Percentiles rank a stretch among this genome's conserved stretches.
Conservation (phyloP, 2,797 vertebrate species). For the Emys orbicularis region DNA sequence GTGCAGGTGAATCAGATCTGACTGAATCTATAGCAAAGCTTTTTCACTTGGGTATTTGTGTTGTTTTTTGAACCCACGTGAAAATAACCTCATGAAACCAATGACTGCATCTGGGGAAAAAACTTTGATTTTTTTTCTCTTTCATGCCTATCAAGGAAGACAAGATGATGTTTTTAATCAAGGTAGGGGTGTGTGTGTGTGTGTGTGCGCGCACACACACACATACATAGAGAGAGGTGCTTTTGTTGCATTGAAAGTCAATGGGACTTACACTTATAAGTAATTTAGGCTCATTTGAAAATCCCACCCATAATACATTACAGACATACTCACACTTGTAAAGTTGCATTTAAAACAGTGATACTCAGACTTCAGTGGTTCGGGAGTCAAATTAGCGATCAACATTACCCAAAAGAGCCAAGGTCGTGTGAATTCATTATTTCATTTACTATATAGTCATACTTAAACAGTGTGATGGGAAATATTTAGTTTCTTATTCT, state of each 20-base stretch:
- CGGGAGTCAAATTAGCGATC: too few relatives aligned
- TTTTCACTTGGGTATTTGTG: not conserved
- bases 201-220: too few relatives aligned
- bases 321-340: not conserved
- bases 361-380: too few relatives aligned
- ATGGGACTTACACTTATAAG: not conserved
- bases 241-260: not conserved
- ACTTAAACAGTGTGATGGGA: too few relatives aligned
- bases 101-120: not conserved
- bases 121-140: not conserved
- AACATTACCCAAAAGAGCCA: too few relatives aligned
- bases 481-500: too few relatives aligned
- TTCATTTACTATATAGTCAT: too few relatives aligned
- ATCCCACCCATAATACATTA: not conserved
- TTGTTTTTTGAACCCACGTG: not conserved
- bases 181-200: too few relatives aligned
- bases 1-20: not conserved
- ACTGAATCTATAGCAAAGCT: not conserved
- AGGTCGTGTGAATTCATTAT: too few relatives aligned
- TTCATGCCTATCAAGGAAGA: not conserved
- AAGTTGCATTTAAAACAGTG: not conserved
- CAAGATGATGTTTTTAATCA: not conserved
- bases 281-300: not conserved
- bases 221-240: accelerated
- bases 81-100: not conserved